Evolutionary conservation across 2,113 vertebrate genomes (phyloP).

Genomic region (Nannobrachium achirus): DNA sequence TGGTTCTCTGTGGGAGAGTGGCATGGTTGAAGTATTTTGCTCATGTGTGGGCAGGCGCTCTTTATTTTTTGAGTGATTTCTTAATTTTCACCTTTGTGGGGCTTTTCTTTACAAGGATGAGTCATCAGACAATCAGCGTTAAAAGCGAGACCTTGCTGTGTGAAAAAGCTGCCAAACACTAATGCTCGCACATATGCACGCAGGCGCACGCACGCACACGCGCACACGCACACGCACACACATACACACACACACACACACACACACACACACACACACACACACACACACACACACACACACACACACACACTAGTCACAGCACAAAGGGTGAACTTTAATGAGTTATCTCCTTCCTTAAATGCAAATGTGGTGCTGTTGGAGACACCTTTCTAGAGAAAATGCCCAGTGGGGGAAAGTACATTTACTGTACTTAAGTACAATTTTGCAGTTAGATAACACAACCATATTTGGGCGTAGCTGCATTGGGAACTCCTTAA

Average conservation of each 20-base stretch:
- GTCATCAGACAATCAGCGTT: constrained; percentile 54
- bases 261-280: constrained; percentile 11
- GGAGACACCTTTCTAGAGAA: constrained; percentile 19
- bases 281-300: neutral
- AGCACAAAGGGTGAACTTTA: constrained; percentile 36
- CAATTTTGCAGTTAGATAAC: no score
- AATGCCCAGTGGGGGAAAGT: neutral
- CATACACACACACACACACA: constrained; percentile 12
- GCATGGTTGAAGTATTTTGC: constrained; percentile 28
- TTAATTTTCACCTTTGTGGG: constrained; percentile 36
- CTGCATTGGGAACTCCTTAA: no score
- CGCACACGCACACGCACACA: constrained; percentile 4
- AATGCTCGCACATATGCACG: neutral
- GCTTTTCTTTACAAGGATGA: constrained; percentile 40
- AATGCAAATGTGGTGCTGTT: constrained; percentile 40
- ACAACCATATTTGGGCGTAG: no score
- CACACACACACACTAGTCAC: neutral
- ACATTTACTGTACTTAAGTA: constrained; percentile 10
- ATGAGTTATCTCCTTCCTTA: constrained; percentile 43
- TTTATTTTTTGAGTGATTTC: constrained; percentile 17
- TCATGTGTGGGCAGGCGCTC: constrained; percentile 18
- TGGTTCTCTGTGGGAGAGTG: constrained; percentile 21
- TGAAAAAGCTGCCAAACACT: constrained; percentile 29
- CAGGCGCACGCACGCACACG: neutral
- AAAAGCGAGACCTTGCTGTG: constrained; percentile 41